Evolutionary conservation across 2,797 vertebrate species (phyloP).

Genomic region (Glossophaga mutica): DNA sequence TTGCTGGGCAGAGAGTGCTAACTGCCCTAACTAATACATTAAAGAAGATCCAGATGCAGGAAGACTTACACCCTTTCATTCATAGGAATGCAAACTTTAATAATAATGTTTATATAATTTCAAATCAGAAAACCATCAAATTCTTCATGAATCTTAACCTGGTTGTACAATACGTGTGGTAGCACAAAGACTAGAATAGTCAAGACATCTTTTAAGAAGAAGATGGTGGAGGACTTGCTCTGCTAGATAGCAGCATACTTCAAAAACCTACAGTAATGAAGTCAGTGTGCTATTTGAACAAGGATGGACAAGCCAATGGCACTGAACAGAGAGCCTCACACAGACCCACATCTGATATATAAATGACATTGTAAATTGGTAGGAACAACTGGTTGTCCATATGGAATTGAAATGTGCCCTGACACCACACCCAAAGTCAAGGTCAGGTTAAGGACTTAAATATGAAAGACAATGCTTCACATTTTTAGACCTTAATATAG

Average conservation of each 20-base stretch:
- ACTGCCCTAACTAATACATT: background rate
- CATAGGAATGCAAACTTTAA: background rate
- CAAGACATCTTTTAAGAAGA: background rate
- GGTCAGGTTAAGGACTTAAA: background rate
- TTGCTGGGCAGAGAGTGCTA: background rate
- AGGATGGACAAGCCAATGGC: background rate
- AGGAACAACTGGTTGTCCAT: background rate
- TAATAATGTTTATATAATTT: background rate
- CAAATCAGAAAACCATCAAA: background rate
- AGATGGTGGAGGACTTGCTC: background rate
- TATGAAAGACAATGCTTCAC: background rate
- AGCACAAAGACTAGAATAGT: background rate
- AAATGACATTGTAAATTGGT: background rate
- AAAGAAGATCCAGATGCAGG: background rate
- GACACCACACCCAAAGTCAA: background rate
- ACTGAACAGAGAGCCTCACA: background rate
- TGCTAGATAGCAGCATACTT: background rate
- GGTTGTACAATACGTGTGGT: background rate
- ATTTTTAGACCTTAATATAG: constrained; percentile 2
- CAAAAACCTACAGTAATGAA: background rate
- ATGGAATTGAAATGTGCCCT: background rate
- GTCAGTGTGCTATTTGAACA: background rate
- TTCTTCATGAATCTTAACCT: background rate
- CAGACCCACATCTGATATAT: no score
- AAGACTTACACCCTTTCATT: background rate